Evolutionary conservation across 2,888 invertebrate genomes (phyloP).

Genomic region (Euzetes globulus): DNA sequence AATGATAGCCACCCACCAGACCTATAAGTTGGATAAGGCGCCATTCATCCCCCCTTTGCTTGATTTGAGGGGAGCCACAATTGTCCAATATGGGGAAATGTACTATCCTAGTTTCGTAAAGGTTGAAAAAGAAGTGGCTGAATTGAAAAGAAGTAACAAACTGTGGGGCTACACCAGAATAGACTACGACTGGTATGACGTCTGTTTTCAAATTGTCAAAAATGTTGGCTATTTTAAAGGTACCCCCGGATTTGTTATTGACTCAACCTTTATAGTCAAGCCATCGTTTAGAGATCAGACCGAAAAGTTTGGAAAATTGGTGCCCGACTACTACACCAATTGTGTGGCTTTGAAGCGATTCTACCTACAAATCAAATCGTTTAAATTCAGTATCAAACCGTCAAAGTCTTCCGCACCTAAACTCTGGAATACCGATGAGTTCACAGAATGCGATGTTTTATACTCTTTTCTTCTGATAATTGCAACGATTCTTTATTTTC

Average conservation of each 20-base stretch:
- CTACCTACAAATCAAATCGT: no score
- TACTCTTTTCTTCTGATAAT: no score
- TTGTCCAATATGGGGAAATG: background rate
- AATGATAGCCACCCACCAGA: background rate
- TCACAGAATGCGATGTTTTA: no score
- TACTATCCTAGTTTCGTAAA: background rate
- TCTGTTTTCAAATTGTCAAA: background rate
- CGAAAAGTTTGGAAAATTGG: background rate
- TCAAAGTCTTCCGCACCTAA: no score
- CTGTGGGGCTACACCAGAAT: background rate
- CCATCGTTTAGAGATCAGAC: background rate
- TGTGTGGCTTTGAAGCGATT: background rate
- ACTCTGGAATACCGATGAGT: no score
- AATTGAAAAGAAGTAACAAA: background rate
- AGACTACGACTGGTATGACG: background rate
- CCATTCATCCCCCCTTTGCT: background rate
- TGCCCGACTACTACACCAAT: background rate
- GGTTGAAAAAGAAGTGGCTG: background rate
- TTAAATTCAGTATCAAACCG: no score
- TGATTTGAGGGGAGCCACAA: background rate
- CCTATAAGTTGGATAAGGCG: background rate
- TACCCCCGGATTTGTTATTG: background rate
- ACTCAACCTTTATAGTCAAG: background rate
- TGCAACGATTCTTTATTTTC: no score
- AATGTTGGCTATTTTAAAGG: background rate